Evolutionary conservation across 2,888 invertebrate species (phyloP), one percentile per base, ranked within the genome.

Genomic region (Osedax fenrisi): DNA sequence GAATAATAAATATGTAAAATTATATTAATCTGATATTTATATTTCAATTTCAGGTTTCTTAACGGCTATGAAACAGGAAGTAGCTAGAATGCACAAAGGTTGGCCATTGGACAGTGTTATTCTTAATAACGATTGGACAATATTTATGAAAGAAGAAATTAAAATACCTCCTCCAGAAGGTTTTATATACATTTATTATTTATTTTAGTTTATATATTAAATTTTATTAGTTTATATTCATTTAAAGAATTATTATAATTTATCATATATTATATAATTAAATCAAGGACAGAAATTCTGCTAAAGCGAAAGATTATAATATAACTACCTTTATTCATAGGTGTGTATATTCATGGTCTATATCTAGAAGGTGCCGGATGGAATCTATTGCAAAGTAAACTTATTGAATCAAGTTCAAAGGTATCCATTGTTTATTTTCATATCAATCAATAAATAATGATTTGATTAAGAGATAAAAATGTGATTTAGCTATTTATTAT

Each of bases 21-120:
- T n/a, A 21, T 10, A 23, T 72, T 10, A 67, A 3, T 27, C 72
- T n/a, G 0, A 64, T 10, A 26, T 21, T 73, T n/a, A n/a, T n/a
- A n/a, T n/a, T n/a, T n/a, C n/a, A n/a, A n/a, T n/a, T 27, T 3
- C 76, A 90, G 90, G 92, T 77, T 93, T 93, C 82, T 84, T 93
- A 75, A 93, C 92, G 10, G 92, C 92, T 0, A 92, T 93, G 92
- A 88, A 90, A 79, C 93, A 93, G 84, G 92, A 92, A 87, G 91
- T 92, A 73, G 91, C 92, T 0, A 87, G 92, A 78, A 90, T 91
- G 2, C 91, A 92, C 81, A 90, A 90, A 82, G 92, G 92, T 0
- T 93, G 93, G 93, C 90, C 92, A 0, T 85, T 93, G 75, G 93
- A 93, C 85, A 89, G 89, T 84, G 92, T 92, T 0, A 87, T 89